These are phyloP conservation scores for Eucriotettix oculatus DNA, from an alignment of 2,888 invertebrate genomes.

Conservation along the genomic window DNA sequence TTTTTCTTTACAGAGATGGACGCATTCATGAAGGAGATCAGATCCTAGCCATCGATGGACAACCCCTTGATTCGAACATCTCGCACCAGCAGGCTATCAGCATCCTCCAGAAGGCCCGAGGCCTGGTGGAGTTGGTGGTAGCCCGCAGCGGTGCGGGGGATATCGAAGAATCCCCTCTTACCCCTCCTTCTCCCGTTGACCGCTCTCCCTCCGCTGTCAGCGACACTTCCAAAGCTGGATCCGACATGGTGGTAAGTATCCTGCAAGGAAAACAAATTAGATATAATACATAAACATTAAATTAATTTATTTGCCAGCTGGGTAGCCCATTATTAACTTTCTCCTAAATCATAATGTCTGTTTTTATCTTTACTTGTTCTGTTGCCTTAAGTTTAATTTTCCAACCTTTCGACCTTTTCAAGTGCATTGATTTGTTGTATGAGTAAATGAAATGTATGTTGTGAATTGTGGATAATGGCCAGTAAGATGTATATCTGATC, in stretches of 20 bases:
- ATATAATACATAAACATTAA: no score
- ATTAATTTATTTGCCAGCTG: no score
- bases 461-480: no score
- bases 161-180: constrained; percentile 10
- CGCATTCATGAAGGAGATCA: constrained; percentile 63
- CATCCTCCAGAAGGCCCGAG: constrained; percentile 57
- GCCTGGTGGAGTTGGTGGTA: constrained; percentile 46
- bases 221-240: constrained; percentile 46
- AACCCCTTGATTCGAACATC: constrained; percentile 58
- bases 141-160: constrained; percentile 22
- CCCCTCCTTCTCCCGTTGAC: constrained; percentile 20
- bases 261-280: no score
- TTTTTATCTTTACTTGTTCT: no score
- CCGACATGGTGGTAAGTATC: constrained; percentile 47
- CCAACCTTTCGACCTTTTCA: no score
- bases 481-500: no score
- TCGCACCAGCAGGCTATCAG: constrained; percentile 69
- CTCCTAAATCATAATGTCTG: no score
- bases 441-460: no score
- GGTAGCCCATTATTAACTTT: no score
- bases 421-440: no score
- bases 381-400: no score
- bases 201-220: constrained; percentile 44
- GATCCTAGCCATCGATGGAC: constrained; percentile 68
- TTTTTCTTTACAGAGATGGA: constrained; percentile 38